These are phyloP conservation scores for Hirudo medicinalis DNA, from an alignment of 1,140 invertebrate species.

Conservation along the genomic window DNA sequence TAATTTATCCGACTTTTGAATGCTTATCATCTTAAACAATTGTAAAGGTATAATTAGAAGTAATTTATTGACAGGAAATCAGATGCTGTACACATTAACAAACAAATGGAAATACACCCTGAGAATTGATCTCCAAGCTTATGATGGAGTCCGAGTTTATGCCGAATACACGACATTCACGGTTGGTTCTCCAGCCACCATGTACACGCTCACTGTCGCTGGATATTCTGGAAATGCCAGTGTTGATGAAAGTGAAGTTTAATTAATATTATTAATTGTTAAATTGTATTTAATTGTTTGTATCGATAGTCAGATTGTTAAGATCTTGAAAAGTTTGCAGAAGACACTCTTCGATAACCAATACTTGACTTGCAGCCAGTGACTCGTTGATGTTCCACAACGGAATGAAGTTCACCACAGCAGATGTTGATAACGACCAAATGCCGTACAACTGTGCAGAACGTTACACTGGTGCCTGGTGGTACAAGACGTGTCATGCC, in stretches of 20 bases:
- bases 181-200: background rate
- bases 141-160: background rate
- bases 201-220: conserved; percentile 5
- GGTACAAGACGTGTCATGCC: conserved; percentile 33
- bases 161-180: conserved; percentile 11
- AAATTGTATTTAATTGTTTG: no score
- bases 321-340: no score
- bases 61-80: conserved; percentile 1
- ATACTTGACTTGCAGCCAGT: background rate
- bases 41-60: no score
- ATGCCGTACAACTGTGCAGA: conserved; percentile 27
- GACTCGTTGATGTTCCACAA: background rate
- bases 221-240: background rate
- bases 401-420: conserved; percentile 6
- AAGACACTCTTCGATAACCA: background rate
- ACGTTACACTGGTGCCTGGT: conserved; percentile 29
- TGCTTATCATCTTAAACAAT: background rate
- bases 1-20: background rate
- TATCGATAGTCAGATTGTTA: no score
- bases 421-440: conserved; percentile 15
- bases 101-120: background rate
- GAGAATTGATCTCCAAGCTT: conserved; percentile 7
- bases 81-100: conserved; percentile 12
- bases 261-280: no score
- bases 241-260: background rate